These are phyloP conservation scores for Ctenodactylus gundi DNA, from an alignment of 2,113 vertebrate species.

Conservation along the genomic window DNA sequence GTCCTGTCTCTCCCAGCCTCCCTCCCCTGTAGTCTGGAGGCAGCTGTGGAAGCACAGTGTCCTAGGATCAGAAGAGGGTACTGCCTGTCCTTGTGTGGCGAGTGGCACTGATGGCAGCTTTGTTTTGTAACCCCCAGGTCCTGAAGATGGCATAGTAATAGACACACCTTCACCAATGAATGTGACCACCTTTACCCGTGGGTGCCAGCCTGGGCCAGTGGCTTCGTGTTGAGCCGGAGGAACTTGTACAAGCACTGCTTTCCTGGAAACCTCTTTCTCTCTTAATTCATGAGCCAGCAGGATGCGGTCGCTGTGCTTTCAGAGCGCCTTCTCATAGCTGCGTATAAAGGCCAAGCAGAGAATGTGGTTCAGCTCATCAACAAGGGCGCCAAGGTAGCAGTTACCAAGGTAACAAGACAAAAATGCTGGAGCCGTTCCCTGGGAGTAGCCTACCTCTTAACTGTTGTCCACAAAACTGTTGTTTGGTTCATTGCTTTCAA, in stretches of 20 bases:
- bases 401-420: slow-evolving; percentile 94
- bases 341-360: slow-evolving; percentile 97
- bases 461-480: slow-evolving; percentile 71
- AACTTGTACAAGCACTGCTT: slow-evolving; percentile 67
- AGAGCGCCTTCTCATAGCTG: slow-evolving; percentile 97
- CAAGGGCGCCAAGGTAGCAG: slow-evolving; percentile 96
- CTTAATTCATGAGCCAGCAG: slow-evolving; percentile 99
- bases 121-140: slow-evolving; percentile 83
- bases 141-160: slow-evolving; percentile 85
- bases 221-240: slow-evolving; percentile 77
- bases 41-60: background rate
- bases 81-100: background rate
- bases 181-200: slow-evolving; percentile 65
- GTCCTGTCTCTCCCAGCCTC: background rate
- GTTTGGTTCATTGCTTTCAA: slow-evolving; percentile 67
- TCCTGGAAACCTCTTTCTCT: slow-evolving; percentile 82
- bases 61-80: background rate
- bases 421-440: slow-evolving; percentile 75
- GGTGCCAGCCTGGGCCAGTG: slow-evolving; percentile 72
- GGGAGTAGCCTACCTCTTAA: slow-evolving; percentile 75
- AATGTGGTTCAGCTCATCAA: slow-evolving; percentile 99
- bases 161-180: slow-evolving; percentile 63
- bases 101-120: slow-evolving; percentile 73
- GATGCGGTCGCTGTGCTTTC: slow-evolving; percentile 96
- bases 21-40: background rate